Percentiles rank a stretch among this genome's conserved stretches.
Conservation (phyloP, 2,797 vertebrate species). For the Corythornis leucogaster region DNA sequence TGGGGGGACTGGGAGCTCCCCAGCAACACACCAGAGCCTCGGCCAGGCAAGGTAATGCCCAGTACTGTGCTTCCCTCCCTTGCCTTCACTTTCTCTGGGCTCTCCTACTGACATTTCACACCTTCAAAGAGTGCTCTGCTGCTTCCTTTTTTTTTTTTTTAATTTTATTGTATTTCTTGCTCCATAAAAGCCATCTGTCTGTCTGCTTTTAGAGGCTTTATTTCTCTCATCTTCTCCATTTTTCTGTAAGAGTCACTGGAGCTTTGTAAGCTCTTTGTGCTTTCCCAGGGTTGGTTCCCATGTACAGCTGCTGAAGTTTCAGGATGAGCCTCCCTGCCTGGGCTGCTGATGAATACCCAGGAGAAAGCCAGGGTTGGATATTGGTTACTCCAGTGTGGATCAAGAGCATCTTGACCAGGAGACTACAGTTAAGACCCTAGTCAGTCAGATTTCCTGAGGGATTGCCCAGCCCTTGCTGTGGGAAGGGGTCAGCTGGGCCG, state of each 20-base stretch:
- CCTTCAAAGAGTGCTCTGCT: constrained; percentile 9
- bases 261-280: not conserved
- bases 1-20: accelerated
- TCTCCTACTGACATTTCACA: not conserved
- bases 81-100: not conserved
- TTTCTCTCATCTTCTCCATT: constrained; percentile 20
- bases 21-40: accelerated
- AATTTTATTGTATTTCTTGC: constrained; percentile 23
- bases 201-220: not conserved
- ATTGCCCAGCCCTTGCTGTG: accelerated
- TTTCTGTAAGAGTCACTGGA: not conserved
- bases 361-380: not conserved
- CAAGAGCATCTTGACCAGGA: not conserved
- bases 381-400: accelerated
- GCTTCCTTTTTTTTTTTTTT: not conserved
- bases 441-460: accelerated
- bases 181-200: constrained; percentile 45
- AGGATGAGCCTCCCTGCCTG: not conserved
- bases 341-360: not conserved
- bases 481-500: not conserved
- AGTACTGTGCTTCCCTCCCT: not conserved
- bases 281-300: not conserved
- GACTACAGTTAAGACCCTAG: accelerated
- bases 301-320: not conserved
- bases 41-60: accelerated